These are phyloP conservation scores for Neoaliturus tenellus DNA, from an alignment of 2,888 invertebrate species.

Conservation along the genomic window DNA sequence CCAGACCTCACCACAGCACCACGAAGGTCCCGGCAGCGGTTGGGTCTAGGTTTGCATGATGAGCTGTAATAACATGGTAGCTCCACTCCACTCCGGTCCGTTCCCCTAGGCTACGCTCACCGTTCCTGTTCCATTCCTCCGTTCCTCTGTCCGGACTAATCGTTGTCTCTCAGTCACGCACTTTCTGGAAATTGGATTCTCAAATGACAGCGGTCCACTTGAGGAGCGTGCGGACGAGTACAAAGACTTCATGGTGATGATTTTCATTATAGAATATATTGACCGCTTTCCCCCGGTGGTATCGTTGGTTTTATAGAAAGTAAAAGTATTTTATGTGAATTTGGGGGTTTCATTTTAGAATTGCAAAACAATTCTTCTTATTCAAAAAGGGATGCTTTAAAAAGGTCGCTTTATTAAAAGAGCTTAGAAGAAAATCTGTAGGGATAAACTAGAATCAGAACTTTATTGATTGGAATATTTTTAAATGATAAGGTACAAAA, in stretches of 20 bases:
- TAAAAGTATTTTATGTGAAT: too few relatives aligned
- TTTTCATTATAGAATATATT: neutral
- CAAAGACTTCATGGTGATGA: neutral
- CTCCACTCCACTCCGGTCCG: neutral
- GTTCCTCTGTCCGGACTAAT: neutral
- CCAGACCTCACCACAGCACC: too few relatives aligned
- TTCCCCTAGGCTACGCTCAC: neutral
- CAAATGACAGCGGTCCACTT: neutral
- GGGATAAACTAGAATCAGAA: too few relatives aligned
- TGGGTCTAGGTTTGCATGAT: constrained; percentile 54
- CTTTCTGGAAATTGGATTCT: constrained; percentile 49
- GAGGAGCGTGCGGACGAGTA: neutral
- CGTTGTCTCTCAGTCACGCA: constrained; percentile 33
- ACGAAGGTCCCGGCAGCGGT: too few relatives aligned
- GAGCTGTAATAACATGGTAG: neutral
- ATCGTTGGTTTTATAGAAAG: too few relatives aligned
- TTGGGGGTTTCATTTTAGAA: too few relatives aligned
- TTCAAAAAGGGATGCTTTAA: too few relatives aligned
- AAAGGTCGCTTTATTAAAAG: too few relatives aligned
- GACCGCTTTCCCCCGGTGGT: neutral
- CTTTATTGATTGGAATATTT: too few relatives aligned
- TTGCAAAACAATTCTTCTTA: too few relatives aligned
- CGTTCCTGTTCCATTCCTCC: neutral
- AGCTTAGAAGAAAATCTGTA: too few relatives aligned
- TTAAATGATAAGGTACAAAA: too few relatives aligned